These are phyloP conservation scores for Steinernema scapterisci DNA, from an alignment of 2,888 invertebrate genomes.

Conservation along the genomic window DNA sequence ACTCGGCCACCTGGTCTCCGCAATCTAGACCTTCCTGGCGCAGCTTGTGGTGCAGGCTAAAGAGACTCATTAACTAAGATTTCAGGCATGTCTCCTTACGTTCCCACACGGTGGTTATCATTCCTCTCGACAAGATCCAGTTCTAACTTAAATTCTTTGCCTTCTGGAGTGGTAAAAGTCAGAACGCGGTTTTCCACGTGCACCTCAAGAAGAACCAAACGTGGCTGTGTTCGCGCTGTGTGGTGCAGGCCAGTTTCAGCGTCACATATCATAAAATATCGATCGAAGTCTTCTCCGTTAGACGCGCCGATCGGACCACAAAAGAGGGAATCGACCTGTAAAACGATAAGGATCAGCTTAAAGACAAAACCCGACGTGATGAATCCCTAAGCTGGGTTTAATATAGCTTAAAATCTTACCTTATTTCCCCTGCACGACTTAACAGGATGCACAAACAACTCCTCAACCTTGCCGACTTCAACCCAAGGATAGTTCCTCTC, in stretches of 20 bases:
- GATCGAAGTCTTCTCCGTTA: slow-evolving; percentile 33
- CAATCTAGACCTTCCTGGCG: slow-evolving; percentile 61
- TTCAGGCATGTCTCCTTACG: slow-evolving; percentile 9
- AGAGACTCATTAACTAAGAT: background rate
- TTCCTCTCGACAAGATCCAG: slow-evolving; percentile 33
- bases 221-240: slow-evolving; percentile 28
- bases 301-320: slow-evolving; percentile 4
- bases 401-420: slow-evolving; percentile 37
- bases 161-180: slow-evolving; percentile 25
- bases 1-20: slow-evolving; percentile 51
- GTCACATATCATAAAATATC: slow-evolving; percentile 32
- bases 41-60: slow-evolving; percentile 51
- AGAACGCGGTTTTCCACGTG: slow-evolving; percentile 24
- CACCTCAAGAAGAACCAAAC: slow-evolving; percentile 18
- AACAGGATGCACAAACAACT: slow-evolving; percentile 39
- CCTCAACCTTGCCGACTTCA: slow-evolving; percentile 34
- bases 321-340: background rate
- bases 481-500: slow-evolving; percentile 10
- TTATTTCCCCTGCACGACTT: slow-evolving; percentile 59
- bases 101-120: slow-evolving; percentile 36
- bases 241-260: slow-evolving; percentile 25
- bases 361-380: background rate
- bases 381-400: background rate
- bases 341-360: background rate
- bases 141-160: slow-evolving; percentile 34